Percentiles rank a stretch among this genome's conserved stretches.
Evolutionary conservation across 1,140 invertebrate species (phyloP).

Genomic region (Daktulosphaira vitifoliae): DNA sequence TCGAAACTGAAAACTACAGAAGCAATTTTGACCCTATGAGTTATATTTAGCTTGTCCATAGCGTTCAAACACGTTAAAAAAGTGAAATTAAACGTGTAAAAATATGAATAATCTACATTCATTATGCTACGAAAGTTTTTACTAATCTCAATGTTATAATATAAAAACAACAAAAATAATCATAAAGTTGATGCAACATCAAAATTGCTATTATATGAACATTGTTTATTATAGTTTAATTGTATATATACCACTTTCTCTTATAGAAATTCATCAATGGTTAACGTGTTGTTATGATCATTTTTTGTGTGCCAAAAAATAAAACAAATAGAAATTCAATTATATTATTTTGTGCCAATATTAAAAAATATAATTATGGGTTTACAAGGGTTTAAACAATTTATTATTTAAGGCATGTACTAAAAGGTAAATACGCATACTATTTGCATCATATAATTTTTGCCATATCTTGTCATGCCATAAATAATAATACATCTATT

Average conservation of each 20-base stretch:
- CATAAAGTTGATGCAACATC: too few relatives aligned
- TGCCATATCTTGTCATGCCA: background rate
- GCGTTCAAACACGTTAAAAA: slow-evolving; percentile 23
- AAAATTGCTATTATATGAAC: too few relatives aligned
- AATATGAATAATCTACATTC: too few relatives aligned
- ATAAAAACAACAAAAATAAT: too few relatives aligned
- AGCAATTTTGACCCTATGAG: background rate
- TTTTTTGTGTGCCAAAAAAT: too few relatives aligned
- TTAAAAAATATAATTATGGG: too few relatives aligned
- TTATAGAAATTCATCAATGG: background rate
- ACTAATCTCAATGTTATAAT: too few relatives aligned
- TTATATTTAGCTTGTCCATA: slow-evolving; percentile 7
- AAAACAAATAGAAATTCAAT: too few relatives aligned
- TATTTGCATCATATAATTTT: background rate
- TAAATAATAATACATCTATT: too few relatives aligned
- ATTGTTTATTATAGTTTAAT: too few relatives aligned
- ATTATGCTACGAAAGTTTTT: too few relatives aligned
- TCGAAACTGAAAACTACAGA: background rate
- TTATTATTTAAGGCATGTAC: background rate
- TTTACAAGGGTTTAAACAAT: background rate
- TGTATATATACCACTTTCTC: slow-evolving; percentile 22
- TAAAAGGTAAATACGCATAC: background rate
- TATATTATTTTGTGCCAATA: too few relatives aligned
- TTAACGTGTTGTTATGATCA: background rate
- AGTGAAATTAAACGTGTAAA: slow-evolving; percentile 7